Evolutionary conservation across 2,797 vertebrate genomes (phyloP), one percentile per base, ranked within the genome.

Genomic region (Echiichthys vipera): DNA sequence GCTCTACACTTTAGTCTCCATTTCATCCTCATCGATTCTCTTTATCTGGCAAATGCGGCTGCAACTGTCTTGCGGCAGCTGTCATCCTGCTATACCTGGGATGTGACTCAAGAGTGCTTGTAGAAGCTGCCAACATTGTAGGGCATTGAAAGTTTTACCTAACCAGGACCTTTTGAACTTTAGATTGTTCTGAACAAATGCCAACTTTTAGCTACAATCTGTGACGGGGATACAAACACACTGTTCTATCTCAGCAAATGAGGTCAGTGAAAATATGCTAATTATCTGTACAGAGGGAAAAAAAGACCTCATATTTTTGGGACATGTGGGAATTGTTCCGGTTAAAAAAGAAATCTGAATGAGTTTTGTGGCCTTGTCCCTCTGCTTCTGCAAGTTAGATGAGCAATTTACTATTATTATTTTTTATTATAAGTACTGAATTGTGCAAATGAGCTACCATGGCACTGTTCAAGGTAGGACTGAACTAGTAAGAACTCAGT

Each of bases 141-240:
- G 8, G 9, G 5, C 8, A 30, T 15, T 32, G n/a, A 25, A 12
- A 47, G 55, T 59, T 68, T 42, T 27, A 54, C 24, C 5, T 10
- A 6, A 73, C 11, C 3, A 17, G 54, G 22, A 53, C 30, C 3
- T 24, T 76, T 22, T 69, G 29, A 63, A 47, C 50, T 47, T 55
- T 5, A 46, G 4, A 74, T 62, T 54, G 36, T n/a, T 63, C 15
- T 56, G n/a, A 47, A 30, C 42, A 39, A 47, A 39, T 1, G 25
- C 18, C 25, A 61, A 24, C 7, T 18, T 55, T 37, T 15, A 56
- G 11, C 43, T 24, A 7, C 29, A 22, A 25, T 43, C 66, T 57
- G 30, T 45, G 37, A 50, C 15, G 2, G 8, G n/a, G 14, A 43
- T 24, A n/a, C n/a, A n/a, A 51, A 43, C 14, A 24, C 15, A 24